Base-by-base conservation (phyloP, 2,888 invertebrate species). In the Tenthredo scrophulariae region DNA sequence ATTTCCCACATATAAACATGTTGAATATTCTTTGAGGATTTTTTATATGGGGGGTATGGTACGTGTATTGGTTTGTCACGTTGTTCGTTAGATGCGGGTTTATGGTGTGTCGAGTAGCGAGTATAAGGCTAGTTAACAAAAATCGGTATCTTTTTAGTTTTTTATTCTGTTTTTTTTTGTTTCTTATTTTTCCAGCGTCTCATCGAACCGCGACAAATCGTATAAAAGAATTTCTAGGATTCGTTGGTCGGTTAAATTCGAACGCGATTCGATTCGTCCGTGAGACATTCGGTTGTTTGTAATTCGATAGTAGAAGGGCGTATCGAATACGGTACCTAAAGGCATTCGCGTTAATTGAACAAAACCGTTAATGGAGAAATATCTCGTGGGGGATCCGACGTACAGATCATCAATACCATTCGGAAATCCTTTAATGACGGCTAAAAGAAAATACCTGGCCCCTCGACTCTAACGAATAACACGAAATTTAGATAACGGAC, bases 131-230 rank as follows among this genome's bases (percentile, higher is more conserved):
- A 67, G 67, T 67, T 67, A 67, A 67, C 26, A 67, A 67, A 33
- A 67, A 62, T 62, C 62, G 26, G 62, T 62, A 62, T 62, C 62
- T 4, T 10, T 26, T 62, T 62, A 7, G 0, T 7, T 1, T 37
- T 70, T 70, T 6, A 15, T 7, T 72, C 5, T 33, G 1, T 72
- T 4, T 18, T 50, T 4, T 18, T 50, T n/a, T n/a, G 4, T 22
- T 29, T 22, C 9, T 40, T 33, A 10, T 3, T 72, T 40, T 40
- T 10, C n/a, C 13, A 37, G 7, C 72, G 13, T 40, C n/a, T 62
- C 65, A 62, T 40, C 88, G 88, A 88, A 90, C 87, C 90, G 90
- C 87, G 86, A 89, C 89, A 85, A 88, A 90, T 90, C 88, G 88
- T 84, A 29, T 87, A 88, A 89, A 88, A 88, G 88, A 88, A 89